Base-by-base conservation (phyloP, 2,888 invertebrate genomes). In the Euspilapteryx auroguttella region DNA sequence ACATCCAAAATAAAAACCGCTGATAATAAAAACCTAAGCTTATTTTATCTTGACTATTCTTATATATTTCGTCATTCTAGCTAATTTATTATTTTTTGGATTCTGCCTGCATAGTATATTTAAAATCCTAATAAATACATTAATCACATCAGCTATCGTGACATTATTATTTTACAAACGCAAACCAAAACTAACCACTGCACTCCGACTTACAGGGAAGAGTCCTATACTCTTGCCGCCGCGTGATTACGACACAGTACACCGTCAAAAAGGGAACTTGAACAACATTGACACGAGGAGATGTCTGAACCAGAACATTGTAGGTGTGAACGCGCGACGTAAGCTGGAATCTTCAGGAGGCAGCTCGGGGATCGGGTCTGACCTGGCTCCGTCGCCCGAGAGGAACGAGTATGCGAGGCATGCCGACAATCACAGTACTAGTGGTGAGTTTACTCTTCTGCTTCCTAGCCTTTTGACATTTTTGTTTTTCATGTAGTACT, bases 191-290 rank as follows among this genome's bases (percentile, higher is more conserved):
- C n/a, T n/a, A n/a, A n/a, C n/a, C n/a, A n/a, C n/a, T n/a, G n/a
- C n/a, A n/a, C n/a, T n/a, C n/a, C n/a, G n/a, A n/a, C n/a, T 47
- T 27, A 15, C 68, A 63, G 73, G 73, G 9, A 75, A 78, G 33
- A 83, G 80, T 4, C 94, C 94, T 1, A 83, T 96, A 29, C 78
- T 96, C 12, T 71, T 96, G 34, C 96, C 96, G 0, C 95, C 96
- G 0, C 80, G 93, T 14, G 96, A 96, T 62, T 96, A 96, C 71
- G 95, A 96, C 62, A 94, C 94, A 1, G 88, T 93, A 2, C 89
- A 90, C 52, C 80, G 89, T 29, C 85, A 75, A 47, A 75, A 75
- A 32, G 66, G 78, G 3, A 62, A 77, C 44, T 42, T 75, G 22
- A 66, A 43, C 42, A 73, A 75, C 41, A 76, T 75, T 2, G 75